phyloP scores from a whole-genome alignment of 2,113 vertebrate species.

The Cyanoramphus novaezelandiae region DNA sequence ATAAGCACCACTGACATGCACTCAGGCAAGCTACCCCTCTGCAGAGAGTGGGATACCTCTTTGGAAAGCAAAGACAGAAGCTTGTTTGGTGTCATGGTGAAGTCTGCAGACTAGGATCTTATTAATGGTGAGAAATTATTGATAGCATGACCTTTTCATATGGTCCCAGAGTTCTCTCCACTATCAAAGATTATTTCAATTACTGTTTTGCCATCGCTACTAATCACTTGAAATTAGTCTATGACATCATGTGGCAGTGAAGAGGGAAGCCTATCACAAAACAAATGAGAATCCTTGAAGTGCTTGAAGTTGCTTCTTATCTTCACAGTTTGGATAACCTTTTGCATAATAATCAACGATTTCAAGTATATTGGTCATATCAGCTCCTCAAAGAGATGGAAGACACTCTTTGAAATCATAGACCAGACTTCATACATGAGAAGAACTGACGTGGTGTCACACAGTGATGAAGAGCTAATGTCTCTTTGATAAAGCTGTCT shows the following conservation, averaged over 20 bases:
- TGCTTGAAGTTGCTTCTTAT: not conserved
- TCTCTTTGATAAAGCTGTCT: conserved; percentile 37
- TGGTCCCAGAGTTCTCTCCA: not conserved
- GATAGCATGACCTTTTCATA: not conserved
- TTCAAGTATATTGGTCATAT: not conserved
- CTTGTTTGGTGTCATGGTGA: not conserved
- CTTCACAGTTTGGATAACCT: conserved; percentile 45
- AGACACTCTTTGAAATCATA: conserved; percentile 7
- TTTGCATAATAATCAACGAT: conserved; percentile 7
- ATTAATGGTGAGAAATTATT: not conserved
- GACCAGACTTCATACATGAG: not conserved
- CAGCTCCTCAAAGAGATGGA: not conserved
- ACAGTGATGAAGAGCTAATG: not conserved
- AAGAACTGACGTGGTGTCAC: not conserved
- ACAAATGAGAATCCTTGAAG: not conserved
- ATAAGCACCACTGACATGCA: not conserved
- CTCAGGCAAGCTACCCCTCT: not conserved
- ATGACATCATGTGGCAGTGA: not conserved
- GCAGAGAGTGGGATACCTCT: not conserved
- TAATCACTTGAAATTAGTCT: conserved; percentile 10
- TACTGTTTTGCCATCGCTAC: not conserved
- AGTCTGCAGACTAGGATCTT: not conserved
- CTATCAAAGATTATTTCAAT: not conserved
- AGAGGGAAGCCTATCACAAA: not conserved
- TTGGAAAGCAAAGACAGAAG: not conserved